Evolutionary conservation across 2,113 vertebrate genomes (phyloP), one percentile per base, ranked within the genome.

Genomic region (Rattus rattus): DNA sequence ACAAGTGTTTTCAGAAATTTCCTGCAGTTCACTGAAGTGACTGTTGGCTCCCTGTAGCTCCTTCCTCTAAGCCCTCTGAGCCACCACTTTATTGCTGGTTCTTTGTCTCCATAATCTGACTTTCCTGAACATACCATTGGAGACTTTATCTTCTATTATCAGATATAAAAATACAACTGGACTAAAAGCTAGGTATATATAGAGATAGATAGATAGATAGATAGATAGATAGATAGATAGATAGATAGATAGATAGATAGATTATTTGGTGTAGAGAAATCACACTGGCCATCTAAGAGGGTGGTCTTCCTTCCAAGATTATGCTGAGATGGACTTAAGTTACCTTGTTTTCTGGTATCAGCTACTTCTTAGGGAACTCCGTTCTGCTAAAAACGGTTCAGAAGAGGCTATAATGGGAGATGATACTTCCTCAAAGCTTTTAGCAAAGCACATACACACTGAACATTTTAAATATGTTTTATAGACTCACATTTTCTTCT

Each of bases 271-370:
- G 96, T 59, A 85, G 70, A 91, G 43, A 67, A 79, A 80, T 69
- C 77, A 69, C 22, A 75, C 73, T 89, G 96, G 92, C 88, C 97
- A 97, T 96, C 97, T 97, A 98, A 88, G 3, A 9, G 83, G 56
- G 2, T 6, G 19, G 14, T 83, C 70, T 96, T 92, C 61, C 70
- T 96, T 92, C 61, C 16, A 80, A 90, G 85, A 20, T 12, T 59
- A 63, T 6, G 24, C 43, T 95, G n/a, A 89, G 14, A 95, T 16
- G 1, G 56, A 30, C 3, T 73, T 69, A 61, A 72, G 30, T 63
- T 30, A 39, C 19, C 28, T n/a, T 76, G 16, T 73, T 59, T 49
- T 95, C 28, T 73, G 70, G 26, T 61, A 39, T 26, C 4, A 36
- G 54, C 14, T 75, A n/a, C 56, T n/a, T 54, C 22, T 39, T 90